Evolutionary conservation across 2,888 invertebrate genomes (phyloP).

Genomic region (Thymelicus acteon): DNA sequence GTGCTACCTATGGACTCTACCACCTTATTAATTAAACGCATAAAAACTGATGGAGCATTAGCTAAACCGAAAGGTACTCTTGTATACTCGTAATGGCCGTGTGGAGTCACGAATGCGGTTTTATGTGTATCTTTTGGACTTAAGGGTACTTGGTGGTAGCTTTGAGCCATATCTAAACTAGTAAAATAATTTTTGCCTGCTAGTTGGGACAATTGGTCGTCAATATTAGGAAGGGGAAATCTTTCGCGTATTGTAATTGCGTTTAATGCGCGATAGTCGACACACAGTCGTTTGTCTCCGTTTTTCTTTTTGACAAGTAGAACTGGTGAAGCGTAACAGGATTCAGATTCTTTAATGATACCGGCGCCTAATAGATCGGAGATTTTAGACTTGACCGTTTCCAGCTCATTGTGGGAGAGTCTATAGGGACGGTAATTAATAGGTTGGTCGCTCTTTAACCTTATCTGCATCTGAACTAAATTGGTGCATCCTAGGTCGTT

Average conservation of each 20-base stretch:
- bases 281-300: conserved; percentile 15
- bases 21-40: conserved; percentile 10
- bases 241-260: conserved; percentile 44
- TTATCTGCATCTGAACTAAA: conserved; percentile 44
- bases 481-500: conserved; percentile 44
- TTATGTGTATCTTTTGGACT: conserved; percentile 41
- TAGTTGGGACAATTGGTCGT: conserved; percentile 44
- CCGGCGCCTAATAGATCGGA: conserved; percentile 41
- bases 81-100: conserved; percentile 4
- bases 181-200: conserved; percentile 46
- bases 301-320: conserved; percentile 15
- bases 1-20: not conserved
- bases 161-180: conserved; percentile 42
- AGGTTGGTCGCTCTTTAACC: conserved; percentile 40
- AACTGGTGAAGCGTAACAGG: conserved; percentile 11
- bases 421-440: conserved; percentile 41
- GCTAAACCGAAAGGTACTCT: conserved; percentile 12
- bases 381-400: conserved; percentile 40
- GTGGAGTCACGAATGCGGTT: conserved; percentile 14
- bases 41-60: conserved; percentile 11
- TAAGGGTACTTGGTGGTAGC: conserved; percentile 44
- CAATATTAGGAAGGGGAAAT: conserved; percentile 47
- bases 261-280: conserved; percentile 12
- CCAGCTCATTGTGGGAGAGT: conserved; percentile 36
- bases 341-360: conserved; percentile 14